phyloP scores from a whole-genome alignment of 2,113 vertebrate genomes.

The Calyptommatus sinebrachiatus region DNA sequence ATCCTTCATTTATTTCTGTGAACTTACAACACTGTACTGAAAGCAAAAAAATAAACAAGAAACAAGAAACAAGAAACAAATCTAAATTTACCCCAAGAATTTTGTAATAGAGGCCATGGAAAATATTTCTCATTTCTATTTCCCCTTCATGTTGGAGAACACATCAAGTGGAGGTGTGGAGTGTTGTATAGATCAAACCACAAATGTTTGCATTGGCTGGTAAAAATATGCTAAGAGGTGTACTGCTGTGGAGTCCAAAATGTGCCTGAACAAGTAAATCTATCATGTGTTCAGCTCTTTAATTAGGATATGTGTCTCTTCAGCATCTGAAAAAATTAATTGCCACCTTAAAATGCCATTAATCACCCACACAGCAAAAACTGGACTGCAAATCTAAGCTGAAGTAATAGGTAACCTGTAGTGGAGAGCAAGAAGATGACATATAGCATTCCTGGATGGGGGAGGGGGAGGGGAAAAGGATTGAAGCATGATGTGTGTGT shows the following conservation, averaged over 20 bases:
- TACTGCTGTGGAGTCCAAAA: constrained; percentile 22
- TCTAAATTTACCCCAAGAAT: constrained; percentile 24
- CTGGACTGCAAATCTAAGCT: constrained; percentile 56
- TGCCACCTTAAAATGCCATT: constrained; percentile 68
- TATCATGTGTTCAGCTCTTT: constrained; percentile 51
- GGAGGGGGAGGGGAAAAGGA: constrained; percentile 49
- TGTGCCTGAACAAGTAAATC: constrained; percentile 49
- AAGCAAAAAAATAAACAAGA: neutral
- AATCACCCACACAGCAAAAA: constrained; percentile 60
- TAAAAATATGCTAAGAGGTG: constrained; percentile 43
- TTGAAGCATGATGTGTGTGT: constrained; percentile 52
- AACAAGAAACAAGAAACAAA: neutral
- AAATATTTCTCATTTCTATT: neutral
- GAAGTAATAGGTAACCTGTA: constrained; percentile 51
- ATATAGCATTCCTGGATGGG: constrained; percentile 32
- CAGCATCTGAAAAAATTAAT: constrained; percentile 67
- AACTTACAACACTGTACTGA: no score
- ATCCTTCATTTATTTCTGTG: constrained; percentile 6
- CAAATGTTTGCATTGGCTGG: constrained; percentile 37
- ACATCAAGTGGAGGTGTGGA: neutral
- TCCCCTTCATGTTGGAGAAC: neutral
- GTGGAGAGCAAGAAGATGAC: constrained; percentile 23
- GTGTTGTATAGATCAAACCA: constrained; percentile 34
- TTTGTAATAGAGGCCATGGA: constrained; percentile 22
- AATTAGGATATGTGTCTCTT: constrained; percentile 66